These are phyloP conservation scores for Auanema freiburgensis DNA, from an alignment of 2,888 invertebrate genomes.

Conservation along the genomic window DNA sequence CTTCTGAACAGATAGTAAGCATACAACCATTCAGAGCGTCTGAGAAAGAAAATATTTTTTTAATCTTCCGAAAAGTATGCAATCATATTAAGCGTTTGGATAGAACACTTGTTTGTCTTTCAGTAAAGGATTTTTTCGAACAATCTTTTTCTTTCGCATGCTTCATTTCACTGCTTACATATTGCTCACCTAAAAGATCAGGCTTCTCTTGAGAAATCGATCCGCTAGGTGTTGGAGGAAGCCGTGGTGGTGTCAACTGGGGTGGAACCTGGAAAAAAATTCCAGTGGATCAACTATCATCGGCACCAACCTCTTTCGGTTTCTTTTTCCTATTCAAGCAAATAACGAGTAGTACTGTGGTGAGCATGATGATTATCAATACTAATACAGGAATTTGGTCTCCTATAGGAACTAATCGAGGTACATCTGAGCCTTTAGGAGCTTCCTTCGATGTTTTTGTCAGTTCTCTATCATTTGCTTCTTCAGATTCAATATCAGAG, in stretches of 20 bases:
- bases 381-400: slow-evolving; percentile 31
- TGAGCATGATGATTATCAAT: slow-evolving; percentile 14
- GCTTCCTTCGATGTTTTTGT: neutral
- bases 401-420: slow-evolving; percentile 22
- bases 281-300: neutral
- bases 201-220: slow-evolving; percentile 13
- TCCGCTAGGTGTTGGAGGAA: slow-evolving; percentile 15
- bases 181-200: slow-evolving; percentile 16
- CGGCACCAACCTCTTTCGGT: slow-evolving; percentile 9
- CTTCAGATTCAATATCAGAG: slow-evolving; percentile 22
- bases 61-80: too few relatives aligned
- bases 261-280: slow-evolving; percentile 2
- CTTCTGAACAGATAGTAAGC: too few relatives aligned
- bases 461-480: neutral
- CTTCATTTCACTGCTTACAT: neutral
- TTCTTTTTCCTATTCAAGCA: slow-evolving; percentile 19
- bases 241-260: slow-evolving; percentile 17
- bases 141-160: too few relatives aligned
- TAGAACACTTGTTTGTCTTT: too few relatives aligned
- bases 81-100: too few relatives aligned
- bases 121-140: too few relatives aligned
- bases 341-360: slow-evolving; percentile 12
- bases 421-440: neutral
- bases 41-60: too few relatives aligned
- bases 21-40: too few relatives aligned